Conservation (phyloP, 1,140 invertebrate genomes). For the Conus betulinus region DNA sequence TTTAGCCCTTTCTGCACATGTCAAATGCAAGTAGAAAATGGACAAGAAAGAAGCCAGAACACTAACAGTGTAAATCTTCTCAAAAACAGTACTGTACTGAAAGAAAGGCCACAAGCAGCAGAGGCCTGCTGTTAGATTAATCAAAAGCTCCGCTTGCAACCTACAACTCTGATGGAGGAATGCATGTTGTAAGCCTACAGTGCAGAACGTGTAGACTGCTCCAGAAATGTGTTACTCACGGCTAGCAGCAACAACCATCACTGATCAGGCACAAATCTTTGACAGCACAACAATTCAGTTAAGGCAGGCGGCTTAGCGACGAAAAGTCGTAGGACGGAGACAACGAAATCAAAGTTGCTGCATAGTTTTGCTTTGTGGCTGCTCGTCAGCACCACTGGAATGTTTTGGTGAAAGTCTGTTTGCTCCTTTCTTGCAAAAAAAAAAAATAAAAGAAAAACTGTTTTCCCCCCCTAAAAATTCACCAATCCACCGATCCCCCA, state of each 20-base stretch:
- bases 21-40: neutral
- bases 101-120: neutral
- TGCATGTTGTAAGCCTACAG: neutral
- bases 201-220: neutral
- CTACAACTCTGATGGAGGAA: neutral
- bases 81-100: neutral
- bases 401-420: neutral
- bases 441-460: neutral
- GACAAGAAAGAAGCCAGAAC: neutral
- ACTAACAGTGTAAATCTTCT: neutral
- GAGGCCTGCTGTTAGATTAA: neutral
- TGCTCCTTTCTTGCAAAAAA: neutral
- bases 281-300: neutral
- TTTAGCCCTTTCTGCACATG: neutral
- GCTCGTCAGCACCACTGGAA: constrained; percentile 14
- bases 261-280: neutral
- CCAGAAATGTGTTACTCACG: too few species aligned
- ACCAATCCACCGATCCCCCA: too few species aligned
- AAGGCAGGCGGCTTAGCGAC: neutral
- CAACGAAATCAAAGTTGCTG: neutral
- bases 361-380: constrained; percentile 13
- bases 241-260: neutral
- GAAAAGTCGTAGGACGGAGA: neutral
- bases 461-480: too few species aligned
- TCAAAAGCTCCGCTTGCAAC: neutral